Evolutionary conservation across 2,888 invertebrate species (phyloP), one percentile per base, ranked within the genome.

Genomic region (Rhodophaea formosa): DNA sequence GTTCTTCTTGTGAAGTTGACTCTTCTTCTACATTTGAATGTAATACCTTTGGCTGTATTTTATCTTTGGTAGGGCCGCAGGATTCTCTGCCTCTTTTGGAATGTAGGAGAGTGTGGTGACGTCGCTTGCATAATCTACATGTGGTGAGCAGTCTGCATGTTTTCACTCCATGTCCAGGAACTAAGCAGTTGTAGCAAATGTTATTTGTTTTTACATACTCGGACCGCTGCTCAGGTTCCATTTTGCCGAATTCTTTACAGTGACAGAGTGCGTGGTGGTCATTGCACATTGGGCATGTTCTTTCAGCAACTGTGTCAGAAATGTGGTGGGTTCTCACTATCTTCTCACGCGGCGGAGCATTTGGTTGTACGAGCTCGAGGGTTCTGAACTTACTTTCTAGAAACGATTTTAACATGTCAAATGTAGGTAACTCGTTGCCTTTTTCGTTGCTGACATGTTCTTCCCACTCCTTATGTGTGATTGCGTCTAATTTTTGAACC

Each of bases 381-480:
- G 45, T 17, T 45, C 45, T 45, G 15, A 45, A 45, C 8, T 17
- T 16, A 15, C 45, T 15, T 45, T 45, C 45, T 8, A 45, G 10
- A 10, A 45, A 45, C 12, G 16, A 45, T 7, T 15, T 16, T 17
- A 45, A 45, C 15, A 16, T 16, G 7, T 17, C 17, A 10, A 39
- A 43, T 29, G 17, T 43, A 6, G 43, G 53, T 53, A 53, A 10
- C n/a, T 53, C 44, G 16, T 39, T 39, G 8, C 39, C 39, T 8
- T 39, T 53, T 7, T 42, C 44, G 10, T 30, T n/a, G 15, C 44
- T 15, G 12, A 53, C 39, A 15, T 5, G 32, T 15, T 58, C 53
- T 58, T 58, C 58, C 59, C 54, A 59, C 3, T 43, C 15, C 30
- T 54, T 58, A 29, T 49, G 54, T 7, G 43, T 54, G n/a, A 47